Percentiles rank a stretch among this genome's conserved stretches.
Conservation (phyloP, 1,140 invertebrate genomes). For the Solenopsis fugax region DNA sequence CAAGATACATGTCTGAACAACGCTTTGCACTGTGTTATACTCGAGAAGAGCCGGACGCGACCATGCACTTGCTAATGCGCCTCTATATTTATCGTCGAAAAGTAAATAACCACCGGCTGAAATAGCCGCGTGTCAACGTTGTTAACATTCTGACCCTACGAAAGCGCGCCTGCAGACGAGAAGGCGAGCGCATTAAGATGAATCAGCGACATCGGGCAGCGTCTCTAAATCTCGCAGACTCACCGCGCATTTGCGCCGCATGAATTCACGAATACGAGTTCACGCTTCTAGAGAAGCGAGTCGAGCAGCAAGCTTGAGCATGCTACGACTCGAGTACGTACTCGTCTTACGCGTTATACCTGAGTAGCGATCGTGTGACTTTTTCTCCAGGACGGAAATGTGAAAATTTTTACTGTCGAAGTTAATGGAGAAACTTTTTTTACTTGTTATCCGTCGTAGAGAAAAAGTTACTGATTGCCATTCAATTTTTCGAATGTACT, state of each 20-base stretch:
- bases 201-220: constrained; percentile 42
- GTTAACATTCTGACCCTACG: constrained; percentile 32
- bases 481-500: too few relatives aligned
- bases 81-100: constrained; percentile 54
- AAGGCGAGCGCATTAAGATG: constrained; percentile 40
- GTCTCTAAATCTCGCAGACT: constrained; percentile 20
- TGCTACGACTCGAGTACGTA: not conserved
- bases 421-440: too few relatives aligned
- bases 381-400: too few relatives aligned
- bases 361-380: too few relatives aligned
- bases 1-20: constrained; percentile 17
- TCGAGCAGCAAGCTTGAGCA: not conserved
- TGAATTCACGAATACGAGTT: constrained; percentile 12
- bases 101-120: constrained; percentile 44
- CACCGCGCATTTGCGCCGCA: constrained; percentile 35
- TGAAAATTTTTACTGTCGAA: too few relatives aligned
- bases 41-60: not conserved
- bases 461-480: too few relatives aligned
- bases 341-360: not conserved
- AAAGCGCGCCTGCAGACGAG: not conserved
- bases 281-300: not conserved
- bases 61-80: constrained; percentile 31
- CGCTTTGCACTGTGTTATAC: not conserved
- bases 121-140: constrained; percentile 53
- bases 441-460: too few relatives aligned